Base-by-base conservation (phyloP, 2,113 vertebrate species). In the Tragelaphus strepsiceros region DNA sequence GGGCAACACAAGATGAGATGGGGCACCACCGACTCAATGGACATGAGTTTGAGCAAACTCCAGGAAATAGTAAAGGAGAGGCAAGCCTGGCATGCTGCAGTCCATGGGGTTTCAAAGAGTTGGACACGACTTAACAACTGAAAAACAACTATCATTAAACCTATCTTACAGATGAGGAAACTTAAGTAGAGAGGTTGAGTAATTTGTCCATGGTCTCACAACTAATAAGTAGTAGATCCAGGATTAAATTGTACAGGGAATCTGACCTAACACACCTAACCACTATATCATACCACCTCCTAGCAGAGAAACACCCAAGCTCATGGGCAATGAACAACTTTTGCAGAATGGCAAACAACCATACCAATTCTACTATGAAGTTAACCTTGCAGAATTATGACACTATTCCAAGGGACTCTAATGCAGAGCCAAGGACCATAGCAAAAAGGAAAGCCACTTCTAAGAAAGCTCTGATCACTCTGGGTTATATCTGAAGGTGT, bases 111-210 rank as follows among this genome's bases (percentile, higher is more conserved):
- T 71, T 71, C 67, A 39, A 71, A 71, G 67, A 35, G 21, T 1
- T 71, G n/a, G 67, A 39, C 67, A 71, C 0, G 19, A 71, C n/a
- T 71, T 71, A 71, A n/a, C n/a, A 35, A 74, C 10, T 74, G 67
- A 74, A 74, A 71, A 74, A 22, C n/a, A 39, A 74, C n/a, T 22
- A 62, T 59, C 64, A 83, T 59, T 85, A 93, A 97, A 54, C 21
- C 32, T 30, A 80, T 78, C 97, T 96, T 91, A 91, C 35, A 94
- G 61, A 92, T 74, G 78, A 96, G 56, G 32, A 85, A 89, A 64
- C 86, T 88, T 30, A 84, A 28, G 49, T n/a, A 59, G 46, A 97
- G n/a, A 95, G 83, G 32, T 1, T 74, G 28, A 96, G 2, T 56
- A 77, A 62, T 49, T 35, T 90, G 46, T 10, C 53, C 53, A 89